Evolutionary conservation across 2,888 invertebrate species (phyloP).

Genomic region (Oligia latruncula): DNA sequence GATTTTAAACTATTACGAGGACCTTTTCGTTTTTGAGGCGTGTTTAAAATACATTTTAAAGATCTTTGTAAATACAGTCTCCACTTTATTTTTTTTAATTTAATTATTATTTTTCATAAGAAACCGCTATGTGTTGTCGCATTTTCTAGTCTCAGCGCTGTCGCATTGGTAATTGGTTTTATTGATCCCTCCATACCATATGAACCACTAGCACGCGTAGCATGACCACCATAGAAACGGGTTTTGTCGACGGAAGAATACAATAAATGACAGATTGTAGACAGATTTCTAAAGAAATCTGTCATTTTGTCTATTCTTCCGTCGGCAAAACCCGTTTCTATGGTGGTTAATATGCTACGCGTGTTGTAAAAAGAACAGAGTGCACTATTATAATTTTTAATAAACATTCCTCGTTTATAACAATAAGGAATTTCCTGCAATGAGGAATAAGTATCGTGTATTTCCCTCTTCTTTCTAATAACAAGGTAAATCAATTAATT

Average conservation of each 20-base stretch:
- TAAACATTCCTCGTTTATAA: constrained; percentile 8
- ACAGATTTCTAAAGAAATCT: not conserved
- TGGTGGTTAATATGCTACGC: not conserved
- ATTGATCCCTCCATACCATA: constrained; percentile 39
- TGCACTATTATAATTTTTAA: constrained; percentile 13
- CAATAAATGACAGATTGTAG: not conserved
- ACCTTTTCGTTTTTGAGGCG: not conserved
- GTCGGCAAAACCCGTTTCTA: not conserved
- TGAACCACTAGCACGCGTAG: not conserved
- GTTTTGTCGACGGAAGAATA: not conserved
- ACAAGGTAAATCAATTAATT: constrained; percentile 1
- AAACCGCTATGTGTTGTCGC: constrained; percentile 38
- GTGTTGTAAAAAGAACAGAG: constrained; percentile 15
- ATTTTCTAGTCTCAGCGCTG: constrained; percentile 34
- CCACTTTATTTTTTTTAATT: constrained; percentile 5
- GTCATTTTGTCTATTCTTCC: not conserved
- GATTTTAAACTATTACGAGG: not conserved
- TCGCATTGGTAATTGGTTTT: constrained; percentile 48
- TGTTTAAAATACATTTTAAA: not conserved
- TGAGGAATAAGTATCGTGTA: not conserved
- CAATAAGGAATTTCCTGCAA: constrained; percentile 10
- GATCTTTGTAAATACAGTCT: constrained; percentile 35
- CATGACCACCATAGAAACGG: not conserved
- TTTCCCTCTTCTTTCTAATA: not conserved
- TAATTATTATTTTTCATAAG: constrained; percentile 4